A percentile compares a stretch with the other conserved stretches of the same genome.
phyloP scores from a whole-genome alignment of 2,113 vertebrate species.

The Cynopterus brachyotis region DNA sequence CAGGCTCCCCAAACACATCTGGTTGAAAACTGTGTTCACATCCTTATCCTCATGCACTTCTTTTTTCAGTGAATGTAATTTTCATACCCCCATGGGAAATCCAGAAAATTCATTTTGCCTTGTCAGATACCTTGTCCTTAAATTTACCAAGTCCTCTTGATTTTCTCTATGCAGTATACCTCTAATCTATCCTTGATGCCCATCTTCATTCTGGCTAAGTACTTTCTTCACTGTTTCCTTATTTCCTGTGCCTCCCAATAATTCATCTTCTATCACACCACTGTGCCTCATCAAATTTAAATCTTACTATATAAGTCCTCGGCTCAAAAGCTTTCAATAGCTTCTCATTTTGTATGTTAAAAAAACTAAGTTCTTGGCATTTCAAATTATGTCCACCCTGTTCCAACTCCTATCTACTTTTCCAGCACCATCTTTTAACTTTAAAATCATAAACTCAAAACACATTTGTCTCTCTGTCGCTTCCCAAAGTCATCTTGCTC shows the following conservation, averaged over 20 bases:
- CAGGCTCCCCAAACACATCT: neutral
- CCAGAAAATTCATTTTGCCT: neutral
- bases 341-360: neutral
- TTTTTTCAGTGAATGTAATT: neutral
- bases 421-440: neutral
- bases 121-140: neutral
- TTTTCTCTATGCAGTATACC: neutral
- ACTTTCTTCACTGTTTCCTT: neutral
- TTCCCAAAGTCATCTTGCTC: neutral
- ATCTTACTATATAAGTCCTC: neutral
- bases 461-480: neutral
- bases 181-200: neutral
- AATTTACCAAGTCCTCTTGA: neutral
- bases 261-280: neutral
- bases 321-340: neutral
- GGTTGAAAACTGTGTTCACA: neutral
- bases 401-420: neutral
- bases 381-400: neutral
- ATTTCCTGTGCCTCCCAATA: neutral
- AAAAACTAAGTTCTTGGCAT: neutral
- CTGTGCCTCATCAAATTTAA: neutral
- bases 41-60: neutral
- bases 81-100: neutral
- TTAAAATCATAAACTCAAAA: neutral
- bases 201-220: neutral